Evolutionary conservation across 2,888 invertebrate genomes (phyloP).

Genomic region (Pogonocherus hispidulus): DNA sequence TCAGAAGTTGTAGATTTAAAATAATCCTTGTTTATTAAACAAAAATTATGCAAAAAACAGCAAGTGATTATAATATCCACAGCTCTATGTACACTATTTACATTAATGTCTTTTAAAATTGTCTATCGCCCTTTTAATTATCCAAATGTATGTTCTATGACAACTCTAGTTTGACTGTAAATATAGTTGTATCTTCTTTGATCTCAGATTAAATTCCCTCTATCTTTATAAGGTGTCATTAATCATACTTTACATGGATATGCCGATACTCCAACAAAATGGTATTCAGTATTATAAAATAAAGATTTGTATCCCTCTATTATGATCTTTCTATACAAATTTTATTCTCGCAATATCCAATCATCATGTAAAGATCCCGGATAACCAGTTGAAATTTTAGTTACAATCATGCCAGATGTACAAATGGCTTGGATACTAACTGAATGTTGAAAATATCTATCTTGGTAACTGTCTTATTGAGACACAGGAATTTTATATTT

Average conservation of each 20-base stretch:
- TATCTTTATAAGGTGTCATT: background rate
- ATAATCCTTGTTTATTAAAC: constrained; percentile 20
- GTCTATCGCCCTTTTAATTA: constrained; percentile 34
- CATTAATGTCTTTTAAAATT: constrained; percentile 37
- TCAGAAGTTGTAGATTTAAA: background rate
- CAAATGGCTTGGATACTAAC: background rate
- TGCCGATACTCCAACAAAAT: background rate
- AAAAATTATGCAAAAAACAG: constrained; percentile 37
- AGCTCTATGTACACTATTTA: constrained; percentile 29
- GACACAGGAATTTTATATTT: background rate
- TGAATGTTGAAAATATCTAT: background rate
- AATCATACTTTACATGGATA: background rate
- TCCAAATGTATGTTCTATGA: constrained; percentile 39
- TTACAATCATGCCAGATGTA: background rate
- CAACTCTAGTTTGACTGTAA: constrained; percentile 31
- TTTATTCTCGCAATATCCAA: background rate
- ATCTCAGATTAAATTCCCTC: background rate
- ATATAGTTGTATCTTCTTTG: background rate
- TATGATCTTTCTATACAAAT: background rate
- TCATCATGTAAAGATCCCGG: background rate
- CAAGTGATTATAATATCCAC: constrained; percentile 35
- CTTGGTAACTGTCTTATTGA: background rate
- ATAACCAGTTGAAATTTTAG: constrained; percentile 4
- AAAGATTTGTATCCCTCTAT: background rate
- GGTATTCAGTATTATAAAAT: background rate